Evolutionary conservation across 2,888 invertebrate species (phyloP), one percentile per base, ranked within the genome.

Genomic region (Chromoteleia sp.): DNA sequence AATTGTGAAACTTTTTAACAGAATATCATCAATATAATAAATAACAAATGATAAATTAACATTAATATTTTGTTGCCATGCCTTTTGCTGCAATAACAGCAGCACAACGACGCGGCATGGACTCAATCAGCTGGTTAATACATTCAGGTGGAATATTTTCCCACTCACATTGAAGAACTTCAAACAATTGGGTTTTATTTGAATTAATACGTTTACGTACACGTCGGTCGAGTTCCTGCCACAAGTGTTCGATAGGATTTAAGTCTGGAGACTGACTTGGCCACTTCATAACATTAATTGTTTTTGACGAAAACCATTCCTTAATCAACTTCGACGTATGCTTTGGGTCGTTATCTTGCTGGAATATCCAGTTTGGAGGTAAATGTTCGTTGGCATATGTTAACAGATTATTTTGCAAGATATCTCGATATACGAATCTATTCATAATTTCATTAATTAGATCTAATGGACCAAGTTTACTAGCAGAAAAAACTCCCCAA

Each of bases 41-140:
- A n/a, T n/a, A n/a, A n/a, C n/a, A n/a, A n/a, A n/a, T n/a, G n/a
- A n/a, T n/a, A n/a, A n/a, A n/a, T n/a, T n/a, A n/a, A 41, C 6
- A 59, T 61, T 10, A 61, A 17, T 76, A 76, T 43, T 76, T 76
- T 30, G 41, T 76, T 21, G 68, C 61, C 76, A 76, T 76, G n/a
- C 59, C 59, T 21, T 68, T 52, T 43, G 54, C 50, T 45, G 36
- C 25, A 29, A 77, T 77, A 15, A 77, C 61, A n/a, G 54, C 61
- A 70, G 70, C 48, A 50, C 61, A 70, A 14, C 63, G 70, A 29
- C 50, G 77, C 14, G 70, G 70, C 77, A 70, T 70, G 4, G 63
- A 56, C 10, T 45, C 56, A 6, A 70, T 70, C 14, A 77, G 21
- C 19, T 17, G 19, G 25, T 25, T 58, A 8, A 70, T 70, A 2